Conservation (phyloP, 2,888 invertebrate genomes). For the Oscheius sp. region DNA sequence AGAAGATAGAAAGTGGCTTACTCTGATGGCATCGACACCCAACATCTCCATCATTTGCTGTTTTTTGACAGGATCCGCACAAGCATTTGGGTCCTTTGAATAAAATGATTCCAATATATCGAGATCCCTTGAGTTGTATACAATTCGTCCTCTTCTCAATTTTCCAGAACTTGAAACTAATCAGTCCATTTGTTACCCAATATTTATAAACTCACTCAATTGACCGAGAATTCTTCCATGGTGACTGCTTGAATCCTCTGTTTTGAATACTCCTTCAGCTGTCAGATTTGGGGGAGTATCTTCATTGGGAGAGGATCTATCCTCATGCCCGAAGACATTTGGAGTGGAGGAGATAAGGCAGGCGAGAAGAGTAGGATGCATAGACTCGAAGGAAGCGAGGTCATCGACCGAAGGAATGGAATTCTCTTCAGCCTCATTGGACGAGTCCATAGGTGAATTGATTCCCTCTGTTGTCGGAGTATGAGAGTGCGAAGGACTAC, state of each 20-base stretch:
- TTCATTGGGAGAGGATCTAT: background rate
- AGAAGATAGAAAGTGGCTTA: slow-evolving; percentile 6
- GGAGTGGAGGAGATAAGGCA: slow-evolving; percentile 46
- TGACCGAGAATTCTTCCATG: slow-evolving; percentile 15
- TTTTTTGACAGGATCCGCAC: slow-evolving; percentile 46
- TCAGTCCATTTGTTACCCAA: background rate
- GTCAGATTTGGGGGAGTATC: slow-evolving; percentile 3
- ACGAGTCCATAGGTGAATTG: background rate
- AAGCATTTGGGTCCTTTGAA: slow-evolving; percentile 49
- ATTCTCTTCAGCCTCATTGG: slow-evolving; percentile 4
- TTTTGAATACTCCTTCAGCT: background rate
- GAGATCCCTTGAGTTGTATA: slow-evolving; percentile 40
- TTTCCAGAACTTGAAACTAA: slow-evolving; percentile 23
- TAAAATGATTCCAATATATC: slow-evolving; percentile 47
- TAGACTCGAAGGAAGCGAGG: slow-evolving; percentile 10
- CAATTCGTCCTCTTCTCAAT: slow-evolving; percentile 44
- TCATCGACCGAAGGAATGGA: background rate
- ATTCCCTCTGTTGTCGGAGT: slow-evolving; percentile 11
- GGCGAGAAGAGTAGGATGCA: slow-evolving; percentile 44
- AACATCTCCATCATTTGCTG: slow-evolving; percentile 37
- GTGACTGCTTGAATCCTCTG: background rate
- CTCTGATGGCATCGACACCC: slow-evolving; percentile 45
- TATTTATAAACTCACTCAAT: slow-evolving; percentile 22
- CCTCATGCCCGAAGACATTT: slow-evolving; percentile 35
- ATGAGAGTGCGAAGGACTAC: slow-evolving; percentile 9